A percentile compares a stretch with the other conserved stretches of the same genome.
phyloP scores from a whole-genome alignment of 2,113 vertebrate genomes.

The Galemys pyrenaicus region DNA sequence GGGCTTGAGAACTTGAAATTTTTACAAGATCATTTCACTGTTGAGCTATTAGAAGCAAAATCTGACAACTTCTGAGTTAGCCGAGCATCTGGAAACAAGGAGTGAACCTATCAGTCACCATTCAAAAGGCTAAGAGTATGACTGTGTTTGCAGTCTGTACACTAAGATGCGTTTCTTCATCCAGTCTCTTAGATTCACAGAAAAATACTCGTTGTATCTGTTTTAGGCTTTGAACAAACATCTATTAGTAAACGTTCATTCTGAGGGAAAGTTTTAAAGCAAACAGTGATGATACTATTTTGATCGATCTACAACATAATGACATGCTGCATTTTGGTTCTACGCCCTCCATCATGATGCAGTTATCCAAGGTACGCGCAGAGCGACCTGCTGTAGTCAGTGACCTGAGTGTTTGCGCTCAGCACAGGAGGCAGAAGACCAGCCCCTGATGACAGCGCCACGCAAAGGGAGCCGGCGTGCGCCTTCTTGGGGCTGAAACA shows the following conservation, averaged over 20 bases:
- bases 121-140: neutral
- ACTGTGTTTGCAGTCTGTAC: neutral
- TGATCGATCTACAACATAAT: neutral
- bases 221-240: neutral
- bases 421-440: neutral
- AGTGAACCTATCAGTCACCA: neutral
- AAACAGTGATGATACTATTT: neutral
- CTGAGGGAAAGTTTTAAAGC: neutral
- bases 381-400: neutral
- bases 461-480: neutral
- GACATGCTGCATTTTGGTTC: neutral
- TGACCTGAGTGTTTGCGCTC: neutral
- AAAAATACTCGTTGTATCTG: neutral
- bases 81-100: neutral
- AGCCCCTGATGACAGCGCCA: neutral
- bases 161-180: neutral
- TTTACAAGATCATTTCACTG: conserved; percentile 25
- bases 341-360: neutral
- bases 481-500: neutral
- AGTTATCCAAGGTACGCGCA: neutral
- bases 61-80: neutral
- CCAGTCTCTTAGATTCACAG: neutral
- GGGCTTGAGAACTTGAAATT: neutral
- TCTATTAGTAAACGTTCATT: neutral
- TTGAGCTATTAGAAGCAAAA: neutral